These are phyloP conservation scores for Numenius phaeopus DNA, from an alignment of 2,797 vertebrate species.

Conservation along the genomic window DNA sequence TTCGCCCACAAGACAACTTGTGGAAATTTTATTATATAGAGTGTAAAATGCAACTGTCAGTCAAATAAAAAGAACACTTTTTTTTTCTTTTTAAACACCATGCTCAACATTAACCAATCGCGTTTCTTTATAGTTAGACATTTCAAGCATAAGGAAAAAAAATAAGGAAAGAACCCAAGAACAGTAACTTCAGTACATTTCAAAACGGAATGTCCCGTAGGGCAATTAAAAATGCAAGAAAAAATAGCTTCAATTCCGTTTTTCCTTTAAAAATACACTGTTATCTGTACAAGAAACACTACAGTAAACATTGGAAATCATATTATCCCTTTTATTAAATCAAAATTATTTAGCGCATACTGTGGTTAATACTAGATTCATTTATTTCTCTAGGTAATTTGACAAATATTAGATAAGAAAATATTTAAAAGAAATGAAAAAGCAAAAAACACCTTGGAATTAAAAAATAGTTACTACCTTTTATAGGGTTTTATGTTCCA, in stretches of 20 bases:
- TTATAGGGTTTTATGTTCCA: conserved; percentile 87
- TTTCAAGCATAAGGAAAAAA: conserved; percentile 83
- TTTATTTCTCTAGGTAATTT: conserved; percentile 88
- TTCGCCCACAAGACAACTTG: conserved; percentile 82
- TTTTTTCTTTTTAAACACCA: conserved; percentile 75
- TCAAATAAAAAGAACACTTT: conserved; percentile 89
- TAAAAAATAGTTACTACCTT: conserved; percentile 90
- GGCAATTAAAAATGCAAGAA: conserved; percentile 85
- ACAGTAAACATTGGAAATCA: conserved; percentile 96
- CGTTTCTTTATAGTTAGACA: conserved; percentile 83
- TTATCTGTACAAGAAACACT: conserved; percentile 98
- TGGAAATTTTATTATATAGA: conserved; percentile 91
- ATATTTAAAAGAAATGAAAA: conserved; percentile 89
- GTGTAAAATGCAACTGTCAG: conserved; percentile 90
- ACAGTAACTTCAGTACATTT: conserved; percentile 79
- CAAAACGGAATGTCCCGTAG: conserved; percentile 85
- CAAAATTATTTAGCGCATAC: conserved; percentile 85
- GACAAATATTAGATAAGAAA: conserved; percentile 87
- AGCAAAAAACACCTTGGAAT: conserved; percentile 83
- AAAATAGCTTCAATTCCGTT: conserved; percentile 86
- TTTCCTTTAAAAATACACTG: conserved; percentile 93
- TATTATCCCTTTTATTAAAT: conserved; percentile 99
- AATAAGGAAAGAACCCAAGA: conserved; percentile 63
- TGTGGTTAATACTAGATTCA: conserved; percentile 97
- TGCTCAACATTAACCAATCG: conserved; percentile 81